Evolutionary conservation across 2,113 vertebrate species (phyloP), one percentile per base, ranked within the genome.

Genomic region (Fregata magnificens): DNA sequence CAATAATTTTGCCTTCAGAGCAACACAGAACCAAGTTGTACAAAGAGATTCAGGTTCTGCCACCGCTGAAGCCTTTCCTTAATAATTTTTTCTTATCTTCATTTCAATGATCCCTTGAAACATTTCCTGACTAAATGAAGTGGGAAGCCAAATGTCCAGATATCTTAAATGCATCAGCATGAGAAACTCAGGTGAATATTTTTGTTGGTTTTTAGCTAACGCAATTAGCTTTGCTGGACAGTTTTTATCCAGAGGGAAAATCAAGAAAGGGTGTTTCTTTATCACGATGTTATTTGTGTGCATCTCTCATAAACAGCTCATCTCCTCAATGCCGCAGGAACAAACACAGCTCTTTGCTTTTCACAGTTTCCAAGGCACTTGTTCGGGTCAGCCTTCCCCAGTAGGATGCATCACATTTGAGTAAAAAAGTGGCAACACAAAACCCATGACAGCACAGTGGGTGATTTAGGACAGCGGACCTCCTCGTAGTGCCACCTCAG

Each of bases 261-360:
- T 26, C 36, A 74, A 62, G 56, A 36, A 32, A 36, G 24, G 11
- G 13, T 50, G 9, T 82, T 86, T 47, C 38, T 52, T 88, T 49
- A 22, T 34, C 38, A 17, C 0, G 0, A 2, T n/a, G 26, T 62
- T 58, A 28, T 26, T 59, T 49, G 26, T 44, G 29, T 69, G 19
- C 19, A 16, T 25, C 24, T 82, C 49, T 80, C 40, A 40, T 9
- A 21, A 76, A 40, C 6, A 32, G 21, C n/a, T 81, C 42, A 38
- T 76, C 20, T 80, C 53, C 58, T 32, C 19, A n/a, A 10, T 13
- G 36, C 45, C 73, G 44, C 52, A 32, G 34, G 59, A 88, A 38
- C 16, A 40, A 71, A 50, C 32, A 16, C 18, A 29, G 38, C 36
- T 61, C 67, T 61, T 72, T 0, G 5, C 25, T 84, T 65, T 47